phyloP scores from a whole-genome alignment of 2,113 vertebrate species.

The Capreolus pygargus region DNA sequence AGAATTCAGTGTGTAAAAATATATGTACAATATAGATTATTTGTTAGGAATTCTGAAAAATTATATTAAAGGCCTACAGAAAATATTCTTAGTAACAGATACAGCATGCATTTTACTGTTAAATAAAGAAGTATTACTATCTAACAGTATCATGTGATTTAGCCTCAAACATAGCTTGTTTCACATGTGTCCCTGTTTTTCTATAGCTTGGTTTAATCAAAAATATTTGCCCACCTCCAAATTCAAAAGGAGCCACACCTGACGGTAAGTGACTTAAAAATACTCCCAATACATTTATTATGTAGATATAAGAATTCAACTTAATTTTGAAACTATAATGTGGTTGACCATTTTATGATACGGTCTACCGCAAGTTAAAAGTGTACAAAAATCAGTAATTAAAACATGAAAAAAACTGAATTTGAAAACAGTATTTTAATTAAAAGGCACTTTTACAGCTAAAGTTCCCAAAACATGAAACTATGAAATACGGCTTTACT shows the following conservation, averaged over 20 bases:
- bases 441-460: slow-evolving; percentile 9
- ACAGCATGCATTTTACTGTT: not conserved
- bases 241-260: slow-evolving; percentile 18
- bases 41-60: slow-evolving; percentile 6
- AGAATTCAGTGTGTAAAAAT: not conserved
- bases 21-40: not conserved
- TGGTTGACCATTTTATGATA: slow-evolving; percentile 35
- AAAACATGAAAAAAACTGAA: slow-evolving; percentile 50
- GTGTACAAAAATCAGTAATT: slow-evolving; percentile 31
- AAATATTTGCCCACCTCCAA: not conserved
- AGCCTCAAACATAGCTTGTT: not conserved
- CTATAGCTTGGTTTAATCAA: not conserved
- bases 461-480: not conserved
- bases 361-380: slow-evolving; percentile 43
- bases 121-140: not conserved
- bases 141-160: not conserved
- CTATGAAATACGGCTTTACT: not conserved
- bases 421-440: slow-evolving; percentile 21
- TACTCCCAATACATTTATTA: not conserved
- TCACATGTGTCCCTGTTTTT: not conserved
- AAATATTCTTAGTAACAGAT: not conserved
- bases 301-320: slow-evolving; percentile 7
- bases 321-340: slow-evolving; percentile 56
- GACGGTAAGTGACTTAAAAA: not conserved
- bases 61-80: not conserved